A percentile compares a stretch with the other conserved stretches of the same genome.
Conservation (phyloP, 2,113 vertebrate species). For the Danionella cerebrum region DNA sequence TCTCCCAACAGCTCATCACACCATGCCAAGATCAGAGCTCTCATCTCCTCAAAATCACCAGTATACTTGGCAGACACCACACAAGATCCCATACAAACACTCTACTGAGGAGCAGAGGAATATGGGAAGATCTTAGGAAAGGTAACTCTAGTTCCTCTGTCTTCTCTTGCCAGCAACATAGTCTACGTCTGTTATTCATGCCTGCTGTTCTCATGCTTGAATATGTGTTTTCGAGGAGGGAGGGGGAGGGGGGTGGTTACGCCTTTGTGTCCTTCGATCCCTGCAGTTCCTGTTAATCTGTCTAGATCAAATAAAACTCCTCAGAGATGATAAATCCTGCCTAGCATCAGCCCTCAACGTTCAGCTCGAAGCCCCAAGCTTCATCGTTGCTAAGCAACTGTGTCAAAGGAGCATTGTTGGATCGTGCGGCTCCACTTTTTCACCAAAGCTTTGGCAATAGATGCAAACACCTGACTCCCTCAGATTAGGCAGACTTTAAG, state of each 20-base stretch:
- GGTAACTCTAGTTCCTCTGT: background rate
- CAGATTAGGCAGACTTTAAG: conserved; percentile 35
- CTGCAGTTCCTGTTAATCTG: conserved; percentile 70
- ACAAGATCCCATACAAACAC: conserved; percentile 13
- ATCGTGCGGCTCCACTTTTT: conserved; percentile 59
- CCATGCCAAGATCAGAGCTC: conserved; percentile 24
- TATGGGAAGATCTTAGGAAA: background rate
- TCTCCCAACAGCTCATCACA: conserved; percentile 39
- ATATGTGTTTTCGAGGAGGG: background rate
- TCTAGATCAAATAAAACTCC: conserved; percentile 74
- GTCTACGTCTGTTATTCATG: background rate
- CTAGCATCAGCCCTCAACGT: conserved; percentile 50
- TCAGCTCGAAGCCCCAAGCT: conserved; percentile 68
- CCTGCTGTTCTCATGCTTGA: background rate
- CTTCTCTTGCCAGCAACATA: conserved; percentile 6
- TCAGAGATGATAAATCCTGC: conserved; percentile 60
- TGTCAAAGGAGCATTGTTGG: conserved; percentile 64
- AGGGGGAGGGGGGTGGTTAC: background rate
- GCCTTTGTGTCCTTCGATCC: conserved; percentile 26
- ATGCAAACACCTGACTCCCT: conserved; percentile 43
- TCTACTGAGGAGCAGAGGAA: background rate
- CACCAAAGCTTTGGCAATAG: conserved; percentile 52
- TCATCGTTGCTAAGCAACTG: conserved; percentile 76
- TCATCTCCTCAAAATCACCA: conserved; percentile 36
- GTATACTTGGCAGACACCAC: conserved; percentile 2